Evolutionary conservation across 2,113 vertebrate genomes (phyloP), one percentile per base, ranked within the genome.

Genomic region (Podarcis raffonei): DNA sequence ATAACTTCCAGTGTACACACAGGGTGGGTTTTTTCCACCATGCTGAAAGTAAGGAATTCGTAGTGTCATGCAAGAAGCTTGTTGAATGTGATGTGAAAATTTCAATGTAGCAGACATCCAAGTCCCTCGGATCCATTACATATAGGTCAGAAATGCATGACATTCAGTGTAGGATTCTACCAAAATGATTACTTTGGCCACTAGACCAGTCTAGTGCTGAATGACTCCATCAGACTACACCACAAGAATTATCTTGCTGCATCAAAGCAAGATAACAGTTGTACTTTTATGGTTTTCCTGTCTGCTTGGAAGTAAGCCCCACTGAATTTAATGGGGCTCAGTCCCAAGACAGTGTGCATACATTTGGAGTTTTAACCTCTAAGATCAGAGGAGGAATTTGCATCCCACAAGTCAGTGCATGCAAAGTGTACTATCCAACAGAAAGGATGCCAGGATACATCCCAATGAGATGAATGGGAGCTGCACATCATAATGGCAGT

Each of bases 181-280:
- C 62, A 27, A 83, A 68, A 66, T 42, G 81, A 83, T 83, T 83
- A 66, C 81, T 83, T 83, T 83, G 81, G 81, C 62, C 37, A 30
- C 35, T 25, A 25, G 62, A 6, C 18, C 62, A 75, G 59, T n/a
- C 23, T 20, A 62, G 59, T 62, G 59, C 48, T 53, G 48, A 53
- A 53, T 62, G 16, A 62, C 59, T 62, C 16, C 59, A 62, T 62
- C 59, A 62, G 59, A 62, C 59, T 62, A 62, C 59, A 62, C 59
- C 59, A 62, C 32, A 53, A 53, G 48, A 53, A 53, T 53, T 53
- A 11, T 53, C 48, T 53, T 53, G 48, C 7, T 12, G 42, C 71
- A 42, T 53, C 35, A 30, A 72, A 9, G 18, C 76, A 87, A 71
- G 48, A 57, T 11, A 53, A 87, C 15, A 23, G 22, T 80, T 35